Base-by-base conservation (phyloP, 2,888 invertebrate genomes). In the Drosophila stalkeri region DNA sequence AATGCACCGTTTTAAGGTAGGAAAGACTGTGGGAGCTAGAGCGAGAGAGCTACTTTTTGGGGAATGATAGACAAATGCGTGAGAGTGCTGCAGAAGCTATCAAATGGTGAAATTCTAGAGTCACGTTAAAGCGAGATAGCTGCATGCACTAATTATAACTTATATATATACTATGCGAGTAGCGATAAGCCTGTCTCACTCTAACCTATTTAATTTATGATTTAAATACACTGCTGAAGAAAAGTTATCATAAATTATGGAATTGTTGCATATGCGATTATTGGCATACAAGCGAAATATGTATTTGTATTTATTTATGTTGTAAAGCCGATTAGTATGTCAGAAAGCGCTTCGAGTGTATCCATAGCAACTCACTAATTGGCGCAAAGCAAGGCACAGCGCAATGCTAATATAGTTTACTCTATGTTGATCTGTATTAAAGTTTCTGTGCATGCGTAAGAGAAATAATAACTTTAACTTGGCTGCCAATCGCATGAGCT, bases 401-500 rank as follows among this genome's bases (percentile, higher is more conserved):
- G n/a, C 1, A n/a, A 27, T 23, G 7, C 27, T n/a, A 37, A 41
- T 18, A 35, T 20, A 1, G 12, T 52, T 51, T 1, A 5, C 27
- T 31, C 7, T n/a, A 7, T 18, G 12, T 8, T 20, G 52, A 61
- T 14, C 11, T 7, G 31, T 14, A 2, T 31, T 16, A 27, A 35
- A n/a, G 18, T 60, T n/a, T 9, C n/a, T n/a, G 16, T 35, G 47
- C n/a, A 20, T 33, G 23, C 6, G 31, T 52, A 31, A 49, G n/a
- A 31, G 49, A 49, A 31, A 49, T 31, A 11, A 35, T 43, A 23
- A 14, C 14, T 61, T 31, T n/a, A 35, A 16, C 31, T 33, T 41
- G 46, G 12, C 11, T 35, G 14, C 6, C 51, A 51, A 7, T 52
- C 9, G 27, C 49, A n/a, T 12, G n/a, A 57, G 44, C 51, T 68